Evolutionary conservation across 2,888 invertebrate genomes (phyloP), one percentile per base, ranked within the genome.

Genomic region (Netelia melanura): DNA sequence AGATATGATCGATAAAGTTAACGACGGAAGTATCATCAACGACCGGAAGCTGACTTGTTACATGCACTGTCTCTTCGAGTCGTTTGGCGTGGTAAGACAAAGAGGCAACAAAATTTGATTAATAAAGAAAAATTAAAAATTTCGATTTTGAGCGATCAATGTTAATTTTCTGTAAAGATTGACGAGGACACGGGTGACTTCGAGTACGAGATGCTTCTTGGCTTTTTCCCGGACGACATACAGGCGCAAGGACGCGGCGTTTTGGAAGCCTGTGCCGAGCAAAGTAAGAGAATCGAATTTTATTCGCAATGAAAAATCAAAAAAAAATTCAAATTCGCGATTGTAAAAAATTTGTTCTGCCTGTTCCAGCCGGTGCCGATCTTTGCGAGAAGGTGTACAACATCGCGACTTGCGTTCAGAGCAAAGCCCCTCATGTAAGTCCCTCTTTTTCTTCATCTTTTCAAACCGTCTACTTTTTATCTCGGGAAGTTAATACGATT

Each of bases 21-120:
- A 88, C 68, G 74, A 85, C 0, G 93, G 93, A 0, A 64, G 79
- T 1, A 61, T 93, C n/a, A 3, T 67, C 0, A 84, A 92, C 65
- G 91, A 93, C 9, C 87, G 56, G 3, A 78, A 83, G n/a, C 83
- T 93, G 38, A 91, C 92, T 14, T 93, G 93, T 84, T 93, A 93
- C 89, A 92, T 93, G 91, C 88, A 81, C 85, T 93, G 93, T 75
- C 88, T 93, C 23, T 88, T 93, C 58, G 90, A 91, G 11, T 87
- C 93, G 2, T 91, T 93, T 81, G 91, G 92, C 80, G 85, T 93
- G 90, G 93, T 93, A 89, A 90, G 87, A 70, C 23, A 75, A 10
- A 54, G 17, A 54, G 17, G n/a, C n/a, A 17, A 14, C 14, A 11
- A 58, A 30, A 64, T 61, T 9, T 43, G 21, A 30, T 5, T 5